phyloP scores from a whole-genome alignment of 2,888 invertebrate genomes.

The Nasonovia ribisnigri region DNA sequence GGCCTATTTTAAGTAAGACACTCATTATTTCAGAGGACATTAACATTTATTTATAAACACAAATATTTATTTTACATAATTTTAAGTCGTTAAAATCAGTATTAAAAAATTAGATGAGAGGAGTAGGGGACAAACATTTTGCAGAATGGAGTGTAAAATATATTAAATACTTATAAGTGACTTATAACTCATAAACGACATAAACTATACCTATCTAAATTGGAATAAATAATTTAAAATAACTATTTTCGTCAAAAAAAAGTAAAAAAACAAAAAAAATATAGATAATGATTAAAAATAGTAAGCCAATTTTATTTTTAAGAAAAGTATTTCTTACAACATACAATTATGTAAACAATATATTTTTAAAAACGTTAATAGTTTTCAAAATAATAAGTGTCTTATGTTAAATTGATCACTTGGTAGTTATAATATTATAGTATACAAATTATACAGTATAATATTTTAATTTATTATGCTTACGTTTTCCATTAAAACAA shows the following conservation, averaged over 20 bases:
- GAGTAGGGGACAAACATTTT: not conserved
- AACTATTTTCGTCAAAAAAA: no score
- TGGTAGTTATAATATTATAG: no score
- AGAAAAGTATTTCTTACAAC: not conserved
- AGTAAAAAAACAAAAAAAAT: no score
- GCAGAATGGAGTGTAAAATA: not conserved
- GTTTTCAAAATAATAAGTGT: not conserved
- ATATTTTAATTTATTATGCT: constrained; percentile 45
- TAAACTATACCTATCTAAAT: not conserved
- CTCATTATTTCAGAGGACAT: not conserved
- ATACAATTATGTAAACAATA: not conserved
- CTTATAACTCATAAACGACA: not conserved
- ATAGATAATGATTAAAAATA: no score
- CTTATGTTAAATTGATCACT: not conserved
- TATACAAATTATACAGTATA: not conserved
- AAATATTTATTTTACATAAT: not conserved
- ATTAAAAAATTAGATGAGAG: not conserved
- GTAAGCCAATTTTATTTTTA: not conserved
- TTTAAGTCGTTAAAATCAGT: not conserved
- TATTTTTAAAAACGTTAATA: not conserved
- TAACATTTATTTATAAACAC: not conserved
- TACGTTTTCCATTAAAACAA: constrained; percentile 72
- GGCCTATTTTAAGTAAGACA: not conserved
- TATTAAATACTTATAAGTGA: not conserved
- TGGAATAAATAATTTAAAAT: no score